A percentile compares a stretch with the other conserved stretches of the same genome.
phyloP scores from a whole-genome alignment of 2,888 invertebrate genomes.

The Linhomoeus sp. region DNA sequence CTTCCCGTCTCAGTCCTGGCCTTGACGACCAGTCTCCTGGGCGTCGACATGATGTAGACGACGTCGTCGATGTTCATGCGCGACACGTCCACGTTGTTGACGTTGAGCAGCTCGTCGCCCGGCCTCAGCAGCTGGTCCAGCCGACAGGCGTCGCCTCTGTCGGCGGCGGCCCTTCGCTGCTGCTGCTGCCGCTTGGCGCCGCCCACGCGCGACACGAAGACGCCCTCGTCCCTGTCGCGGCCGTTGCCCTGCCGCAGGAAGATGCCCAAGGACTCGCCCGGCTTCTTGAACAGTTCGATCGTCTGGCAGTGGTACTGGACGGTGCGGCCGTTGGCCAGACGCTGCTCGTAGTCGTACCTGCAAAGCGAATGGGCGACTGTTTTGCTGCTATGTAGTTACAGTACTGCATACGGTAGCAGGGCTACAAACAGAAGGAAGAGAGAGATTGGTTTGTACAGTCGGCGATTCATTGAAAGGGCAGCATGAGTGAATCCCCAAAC shows the following conservation, averaged over 20 bases:
- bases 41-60: slow-evolving; percentile 97
- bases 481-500: too few relatives aligned
- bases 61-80: slow-evolving; percentile 96
- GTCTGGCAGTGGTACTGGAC: slow-evolving; percentile 31
- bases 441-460: neutral
- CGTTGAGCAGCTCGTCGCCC: slow-evolving; percentile 92
- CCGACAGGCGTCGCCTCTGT: slow-evolving; percentile 70
- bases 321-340: slow-evolving; percentile 7
- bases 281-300: slow-evolving; percentile 94
- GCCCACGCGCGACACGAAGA: slow-evolving; percentile 89
- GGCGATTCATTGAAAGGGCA: neutral
- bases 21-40: slow-evolving; percentile 67
- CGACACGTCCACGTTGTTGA: slow-evolving; percentile 90
- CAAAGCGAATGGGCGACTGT: slow-evolving; percentile 2
- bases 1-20: neutral
- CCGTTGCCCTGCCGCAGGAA: slow-evolving; percentile 94
- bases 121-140: slow-evolving; percentile 81
- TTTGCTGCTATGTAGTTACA: neutral
- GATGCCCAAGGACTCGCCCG: slow-evolving; percentile 75
- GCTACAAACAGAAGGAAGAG: too few relatives aligned
- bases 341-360: slow-evolving; percentile 11
- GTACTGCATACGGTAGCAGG: neutral
- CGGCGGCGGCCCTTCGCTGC: slow-evolving; percentile 91
- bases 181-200: slow-evolving; percentile 57
- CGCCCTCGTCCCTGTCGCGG: slow-evolving; percentile 77